These are phyloP conservation scores for Belgica antarctica DNA, from an alignment of 2,888 invertebrate genomes.

Conservation along the genomic window DNA sequence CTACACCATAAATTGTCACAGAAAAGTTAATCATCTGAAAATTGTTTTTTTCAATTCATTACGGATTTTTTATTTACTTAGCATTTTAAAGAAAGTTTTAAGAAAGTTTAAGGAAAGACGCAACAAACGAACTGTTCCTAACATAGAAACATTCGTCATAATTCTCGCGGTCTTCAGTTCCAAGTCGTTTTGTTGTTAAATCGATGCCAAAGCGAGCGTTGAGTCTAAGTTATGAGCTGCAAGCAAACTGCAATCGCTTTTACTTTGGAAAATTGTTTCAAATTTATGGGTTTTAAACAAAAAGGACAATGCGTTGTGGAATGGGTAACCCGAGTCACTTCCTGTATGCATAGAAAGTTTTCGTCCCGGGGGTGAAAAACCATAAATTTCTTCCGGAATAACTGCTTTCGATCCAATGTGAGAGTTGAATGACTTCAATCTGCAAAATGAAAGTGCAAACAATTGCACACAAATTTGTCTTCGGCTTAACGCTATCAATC, in stretches of 20 bases:
- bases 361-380: neutral
- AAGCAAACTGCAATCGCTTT: neutral
- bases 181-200: neutral
- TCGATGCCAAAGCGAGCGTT: neutral
- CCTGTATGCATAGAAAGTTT: neutral
- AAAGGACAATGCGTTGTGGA: neutral
- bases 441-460: constrained; percentile 8
- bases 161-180: neutral
- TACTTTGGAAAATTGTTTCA: neutral
- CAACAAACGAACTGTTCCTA: too few relatives aligned
- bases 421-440: too few relatives aligned
- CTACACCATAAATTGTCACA: too few relatives aligned
- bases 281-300: neutral
- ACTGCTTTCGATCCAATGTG: neutral
- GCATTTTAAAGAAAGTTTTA: too few relatives aligned
- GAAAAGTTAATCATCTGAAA: too few relatives aligned
- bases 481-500: too few relatives aligned
- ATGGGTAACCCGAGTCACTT: neutral
- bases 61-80: too few relatives aligned
- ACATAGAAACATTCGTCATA: constrained; percentile 16
- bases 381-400: constrained; percentile 5
- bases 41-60: too few relatives aligned
- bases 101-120: too few relatives aligned
- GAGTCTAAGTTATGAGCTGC: neutral
- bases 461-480: neutral